A percentile compares a stretch with the other conserved stretches of the same genome.
Evolutionary conservation across 2,797 vertebrate genomes (phyloP).

Genomic region (Acipenser transmontanus): DNA sequence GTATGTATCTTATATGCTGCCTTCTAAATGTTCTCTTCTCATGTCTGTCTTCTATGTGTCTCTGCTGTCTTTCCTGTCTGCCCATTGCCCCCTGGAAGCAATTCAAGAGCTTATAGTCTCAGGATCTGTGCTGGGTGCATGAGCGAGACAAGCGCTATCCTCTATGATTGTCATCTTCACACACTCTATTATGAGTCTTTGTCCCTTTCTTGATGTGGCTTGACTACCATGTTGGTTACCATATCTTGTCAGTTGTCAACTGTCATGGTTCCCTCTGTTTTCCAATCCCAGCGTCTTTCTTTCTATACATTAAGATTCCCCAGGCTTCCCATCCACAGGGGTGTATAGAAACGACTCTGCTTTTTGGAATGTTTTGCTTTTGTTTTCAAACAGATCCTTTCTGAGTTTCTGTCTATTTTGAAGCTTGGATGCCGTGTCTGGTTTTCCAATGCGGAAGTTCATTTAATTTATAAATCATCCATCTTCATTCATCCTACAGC

Average conservation of each 20-base stretch:
- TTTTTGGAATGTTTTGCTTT: not conserved
- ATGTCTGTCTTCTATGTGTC: too few species aligned
- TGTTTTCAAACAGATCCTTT: not conserved
- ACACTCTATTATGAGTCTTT: not conserved
- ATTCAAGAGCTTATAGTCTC: too few species aligned
- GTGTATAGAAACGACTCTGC: too few species aligned
- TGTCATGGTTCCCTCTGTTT: not conserved
- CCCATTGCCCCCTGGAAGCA: too few species aligned
- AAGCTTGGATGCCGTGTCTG: constrained; percentile 9
- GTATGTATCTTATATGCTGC: too few species aligned
- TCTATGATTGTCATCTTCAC: not conserved
- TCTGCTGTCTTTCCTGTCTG: too few species aligned
- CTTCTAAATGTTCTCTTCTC: too few species aligned
- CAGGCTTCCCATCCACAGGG: too few species aligned
- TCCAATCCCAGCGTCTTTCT: not conserved
- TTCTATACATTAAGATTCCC: not conserved
- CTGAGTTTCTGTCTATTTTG: constrained; percentile 20
- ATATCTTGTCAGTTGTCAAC: not conserved
- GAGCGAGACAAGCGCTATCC: not conserved
- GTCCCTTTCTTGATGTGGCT: not conserved
- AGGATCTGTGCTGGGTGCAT: not conserved
- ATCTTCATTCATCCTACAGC: constrained; percentile 21
- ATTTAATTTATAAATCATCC: constrained; percentile 23
- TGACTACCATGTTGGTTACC: not conserved
- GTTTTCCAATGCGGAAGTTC: constrained; percentile 25